Evolutionary conservation across 1,140 invertebrate genomes (phyloP).

Genomic region (Drosophila carrolli): DNA sequence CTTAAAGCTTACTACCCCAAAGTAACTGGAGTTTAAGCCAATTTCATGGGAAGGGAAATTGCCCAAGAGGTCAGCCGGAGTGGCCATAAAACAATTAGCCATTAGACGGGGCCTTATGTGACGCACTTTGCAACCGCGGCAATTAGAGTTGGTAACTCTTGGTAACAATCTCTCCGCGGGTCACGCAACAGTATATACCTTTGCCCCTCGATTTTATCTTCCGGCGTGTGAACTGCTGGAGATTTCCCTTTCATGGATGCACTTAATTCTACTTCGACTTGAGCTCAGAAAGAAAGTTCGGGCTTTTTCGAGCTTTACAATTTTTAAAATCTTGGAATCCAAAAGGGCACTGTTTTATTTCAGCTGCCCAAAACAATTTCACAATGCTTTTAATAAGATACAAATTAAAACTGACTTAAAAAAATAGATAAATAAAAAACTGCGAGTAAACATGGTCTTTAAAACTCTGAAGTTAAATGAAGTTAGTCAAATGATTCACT

Average conservation of each 20-base stretch:
- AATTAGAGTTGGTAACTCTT: slow-evolving; percentile 62
- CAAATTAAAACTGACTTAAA: neutral
- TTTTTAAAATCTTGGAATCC: neutral
- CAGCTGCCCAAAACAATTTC: too few relatives aligned
- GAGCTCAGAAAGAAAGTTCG: neutral
- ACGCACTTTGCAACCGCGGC: slow-evolving; percentile 64
- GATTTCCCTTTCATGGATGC: slow-evolving; percentile 17
- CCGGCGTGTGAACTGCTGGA: slow-evolving; percentile 28
- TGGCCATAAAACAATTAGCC: slow-evolving; percentile 60
- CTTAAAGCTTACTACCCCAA: neutral
- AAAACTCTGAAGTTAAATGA: neutral
- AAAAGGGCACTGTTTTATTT: too few relatives aligned
- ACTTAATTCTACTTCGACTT: neutral
- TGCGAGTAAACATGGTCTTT: neutral
- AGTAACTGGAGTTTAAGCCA: slow-evolving; percentile 4
- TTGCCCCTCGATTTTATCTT: slow-evolving; percentile 2
- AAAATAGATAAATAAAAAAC: neutral
- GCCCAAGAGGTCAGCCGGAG: slow-evolving; percentile 66
- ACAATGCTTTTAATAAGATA: neutral
- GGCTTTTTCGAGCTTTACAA: too few relatives aligned
- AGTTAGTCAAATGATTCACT: slow-evolving; percentile 8
- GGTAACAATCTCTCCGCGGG: slow-evolving; percentile 60
- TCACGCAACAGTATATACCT: slow-evolving; percentile 26
- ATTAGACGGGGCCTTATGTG: slow-evolving; percentile 60
- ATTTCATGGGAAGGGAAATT: slow-evolving; percentile 57